Evolutionary conservation across 2,113 vertebrate genomes (phyloP).

Genomic region (Protobothrops flavoviridis): DNA sequence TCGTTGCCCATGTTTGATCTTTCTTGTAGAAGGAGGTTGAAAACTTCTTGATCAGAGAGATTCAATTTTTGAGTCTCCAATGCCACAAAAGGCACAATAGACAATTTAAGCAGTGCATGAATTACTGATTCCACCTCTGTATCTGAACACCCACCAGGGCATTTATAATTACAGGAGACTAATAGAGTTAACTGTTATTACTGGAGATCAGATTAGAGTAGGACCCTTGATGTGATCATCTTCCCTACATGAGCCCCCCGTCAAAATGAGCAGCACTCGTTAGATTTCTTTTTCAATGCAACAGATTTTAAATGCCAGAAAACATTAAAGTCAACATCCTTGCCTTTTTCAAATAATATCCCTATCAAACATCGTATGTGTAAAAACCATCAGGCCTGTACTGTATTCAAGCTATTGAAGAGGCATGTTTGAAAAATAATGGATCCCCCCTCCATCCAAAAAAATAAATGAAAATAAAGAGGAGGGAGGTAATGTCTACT

Average conservation of each 20-base stretch:
- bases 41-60: not conserved
- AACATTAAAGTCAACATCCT: not conserved
- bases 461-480: not conserved
- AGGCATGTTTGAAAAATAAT: not conserved
- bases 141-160: not conserved
- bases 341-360: not conserved
- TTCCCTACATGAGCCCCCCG: not conserved
- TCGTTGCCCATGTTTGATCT: not conserved
- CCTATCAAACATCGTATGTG: not conserved
- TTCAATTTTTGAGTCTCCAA: not conserved
- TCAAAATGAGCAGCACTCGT: not conserved
- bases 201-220: not conserved
- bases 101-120: not conserved
- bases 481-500: not conserved
- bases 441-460: not conserved
- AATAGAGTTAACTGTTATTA: not conserved
- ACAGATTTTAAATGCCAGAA: not conserved
- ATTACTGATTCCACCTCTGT: not conserved
- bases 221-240: not conserved
- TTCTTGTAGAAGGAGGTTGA: not conserved
- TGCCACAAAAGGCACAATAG: not conserved
- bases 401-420: not conserved
- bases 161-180: not conserved
- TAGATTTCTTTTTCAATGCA: not conserved
- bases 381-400: not conserved